Base-by-base conservation (phyloP, 1,140 invertebrate species). In the Planococcus citri region DNA sequence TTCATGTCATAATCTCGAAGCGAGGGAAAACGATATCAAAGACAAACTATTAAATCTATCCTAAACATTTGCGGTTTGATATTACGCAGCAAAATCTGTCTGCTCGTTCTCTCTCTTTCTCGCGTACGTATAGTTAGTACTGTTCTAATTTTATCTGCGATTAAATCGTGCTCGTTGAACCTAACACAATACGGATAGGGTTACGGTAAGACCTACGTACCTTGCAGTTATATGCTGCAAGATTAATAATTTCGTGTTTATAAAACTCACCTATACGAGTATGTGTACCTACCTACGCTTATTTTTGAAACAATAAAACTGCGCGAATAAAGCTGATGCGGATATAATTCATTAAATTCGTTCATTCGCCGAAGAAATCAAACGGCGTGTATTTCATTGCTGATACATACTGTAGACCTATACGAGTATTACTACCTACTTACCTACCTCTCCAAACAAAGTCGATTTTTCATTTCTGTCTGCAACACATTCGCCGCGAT, bases 21-120 rank as follows among this genome's bases (percentile, higher is more conserved):
- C 17, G 41, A 51, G n/a, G 3, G 17, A 51, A 17, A n/a, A 17
- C 17, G 2, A n/a, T n/a, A 51, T 51, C 41, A 51, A 51, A 51
- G 41, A 51, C 41, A 51, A 51, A 51, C 41, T 51, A 51, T 51
- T 51, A 51, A 51, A 51, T n/a, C 17, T n/a, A 51, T 51, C 41
- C 41, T 51, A 51, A 51, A 51, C 41, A 51, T 51, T 51, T 51
- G 41, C 41, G 41, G 41, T 51, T 14, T 51, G 17, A 51, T 51
- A 51, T 20, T 51, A 51, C 41, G 41, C 41, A 9, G 41, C 29
- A 6, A 51, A 51, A 51, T 51, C 41, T 51, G 17, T 51, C 41
- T 51, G 41, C n/a, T 51, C 6, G 10, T 33, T 6, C 12, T 33
- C 3, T 33, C 3, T 12, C 3, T 3, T 12, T 33, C n/a, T n/a